phyloP scores from a whole-genome alignment of 2,888 invertebrate genomes.

The Pheosia tremula region DNA sequence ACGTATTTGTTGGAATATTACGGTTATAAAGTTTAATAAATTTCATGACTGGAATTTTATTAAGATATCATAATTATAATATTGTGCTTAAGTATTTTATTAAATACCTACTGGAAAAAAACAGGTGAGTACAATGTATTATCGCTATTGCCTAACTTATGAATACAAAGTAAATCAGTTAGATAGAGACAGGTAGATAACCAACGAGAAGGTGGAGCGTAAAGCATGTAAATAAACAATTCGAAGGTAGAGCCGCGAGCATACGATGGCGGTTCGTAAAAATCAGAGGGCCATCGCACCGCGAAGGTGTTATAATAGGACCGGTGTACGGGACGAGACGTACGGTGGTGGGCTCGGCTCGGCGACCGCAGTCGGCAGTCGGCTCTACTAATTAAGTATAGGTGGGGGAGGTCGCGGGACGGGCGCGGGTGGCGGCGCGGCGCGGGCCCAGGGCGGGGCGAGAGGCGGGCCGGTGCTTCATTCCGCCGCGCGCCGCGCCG shows the following conservation, averaged over 20 bases:
- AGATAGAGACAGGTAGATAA: slow-evolving; percentile 72
- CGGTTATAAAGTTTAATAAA: no score
- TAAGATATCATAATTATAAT: no score
- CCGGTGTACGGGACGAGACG: slow-evolving; percentile 28
- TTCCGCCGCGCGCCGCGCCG: slow-evolving; percentile 81
- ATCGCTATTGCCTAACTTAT: not conserved
- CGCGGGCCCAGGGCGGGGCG: slow-evolving; percentile 53
- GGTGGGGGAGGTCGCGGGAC: slow-evolving; percentile 55
- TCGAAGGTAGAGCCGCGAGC: slow-evolving; percentile 24
- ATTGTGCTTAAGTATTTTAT: no score
- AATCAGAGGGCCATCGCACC: slow-evolving; percentile 27
- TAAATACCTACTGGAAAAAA: no score
- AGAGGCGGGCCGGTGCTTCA: slow-evolving; percentile 66
- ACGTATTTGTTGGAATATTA: not conserved
- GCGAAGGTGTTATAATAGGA: slow-evolving; percentile 43
- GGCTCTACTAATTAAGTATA: slow-evolving; percentile 77
- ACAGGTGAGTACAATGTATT: no score
- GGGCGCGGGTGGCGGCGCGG: slow-evolving; percentile 44
- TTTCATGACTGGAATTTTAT: no score
- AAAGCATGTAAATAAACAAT: slow-evolving; percentile 62
- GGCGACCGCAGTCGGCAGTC: slow-evolving; percentile 47
- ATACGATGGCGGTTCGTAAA: slow-evolving; percentile 20
- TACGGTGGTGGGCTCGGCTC: slow-evolving; percentile 35
- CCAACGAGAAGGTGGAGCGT: slow-evolving; percentile 68
- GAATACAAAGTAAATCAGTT: slow-evolving; percentile 32